phyloP scores from a whole-genome alignment of 1,140 invertebrate species.

The Mesaphorura yosii region DNA sequence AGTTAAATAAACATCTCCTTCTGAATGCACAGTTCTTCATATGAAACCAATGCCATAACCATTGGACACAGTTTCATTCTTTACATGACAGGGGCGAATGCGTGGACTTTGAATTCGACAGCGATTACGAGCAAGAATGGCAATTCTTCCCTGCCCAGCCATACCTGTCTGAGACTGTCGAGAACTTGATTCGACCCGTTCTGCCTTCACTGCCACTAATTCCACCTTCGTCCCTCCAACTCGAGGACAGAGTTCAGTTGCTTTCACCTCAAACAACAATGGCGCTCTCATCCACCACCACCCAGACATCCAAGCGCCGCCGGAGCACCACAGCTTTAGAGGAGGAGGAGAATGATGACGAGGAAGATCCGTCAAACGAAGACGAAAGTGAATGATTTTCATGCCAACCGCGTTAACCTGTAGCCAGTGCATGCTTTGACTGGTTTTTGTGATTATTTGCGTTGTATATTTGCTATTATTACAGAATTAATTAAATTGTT shows the following conservation, averaged over 20 bases:
- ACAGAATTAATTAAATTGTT: not conserved
- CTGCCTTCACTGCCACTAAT: not conserved
- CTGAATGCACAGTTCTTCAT: too few species aligned
- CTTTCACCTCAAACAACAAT: too few species aligned
- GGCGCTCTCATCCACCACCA: too few species aligned
- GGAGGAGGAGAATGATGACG: conserved; percentile 8
- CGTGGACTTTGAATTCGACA: conserved; percentile 19
- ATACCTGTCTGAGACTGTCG: conserved; percentile 9
- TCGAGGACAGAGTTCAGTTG: too few species aligned
- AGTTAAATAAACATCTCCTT: too few species aligned
- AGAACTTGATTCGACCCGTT: conserved; percentile 10
- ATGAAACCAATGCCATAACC: too few species aligned
- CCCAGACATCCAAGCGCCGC: too few species aligned
- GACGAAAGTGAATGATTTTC: not conserved
- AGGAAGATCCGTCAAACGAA: too few species aligned
- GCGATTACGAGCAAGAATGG: conserved; percentile 10
- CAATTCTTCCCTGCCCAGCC: conserved; percentile 29
- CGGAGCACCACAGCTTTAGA: too few species aligned
- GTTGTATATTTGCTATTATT: not conserved
- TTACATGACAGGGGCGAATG: conserved; percentile 23
- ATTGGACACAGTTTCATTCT: too few species aligned
- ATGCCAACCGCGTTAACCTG: not conserved
- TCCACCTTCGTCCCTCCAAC: not conserved
- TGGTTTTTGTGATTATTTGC: not conserved
- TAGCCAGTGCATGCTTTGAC: not conserved